These are phyloP conservation scores for Lamprologus sp. DNA, from an alignment of 2,113 vertebrate genomes.

Conservation along the genomic window DNA sequence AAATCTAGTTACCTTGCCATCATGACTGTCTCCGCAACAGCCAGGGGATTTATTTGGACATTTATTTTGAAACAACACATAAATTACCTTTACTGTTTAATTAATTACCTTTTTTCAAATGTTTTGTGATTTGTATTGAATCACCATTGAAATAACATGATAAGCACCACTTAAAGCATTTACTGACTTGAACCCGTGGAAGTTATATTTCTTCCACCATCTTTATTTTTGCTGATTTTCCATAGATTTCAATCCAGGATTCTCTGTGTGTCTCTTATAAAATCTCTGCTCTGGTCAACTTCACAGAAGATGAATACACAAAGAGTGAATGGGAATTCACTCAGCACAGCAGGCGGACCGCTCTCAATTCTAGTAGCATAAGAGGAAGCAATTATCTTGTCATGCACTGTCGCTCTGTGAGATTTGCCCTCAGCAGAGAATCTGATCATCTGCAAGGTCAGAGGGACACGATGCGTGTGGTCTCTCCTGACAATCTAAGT, in stretches of 20 bases:
- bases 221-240: neutral
- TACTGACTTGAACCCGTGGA: neutral
- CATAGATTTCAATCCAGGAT: neutral
- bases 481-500: neutral
- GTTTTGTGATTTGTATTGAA: neutral
- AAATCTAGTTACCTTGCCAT: neutral
- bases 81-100: neutral
- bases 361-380: neutral
- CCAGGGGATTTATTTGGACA: neutral
- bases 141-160: neutral
- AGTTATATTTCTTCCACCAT: neutral
- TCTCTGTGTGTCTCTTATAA: neutral
- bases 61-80: neutral
- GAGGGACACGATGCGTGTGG: constrained; percentile 6
- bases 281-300: neutral
- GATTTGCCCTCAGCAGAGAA: constrained; percentile 1
- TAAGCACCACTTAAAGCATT: neutral
- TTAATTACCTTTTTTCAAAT: neutral
- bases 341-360: neutral
- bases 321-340: neutral
- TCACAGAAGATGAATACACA: neutral
- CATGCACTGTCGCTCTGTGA: neutral
- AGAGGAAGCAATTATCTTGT: constrained; percentile 34
- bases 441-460: constrained; percentile 4
- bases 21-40: neutral